These are phyloP conservation scores for Pocillopora meandrina DNA, from an alignment of 92 coral and sea anemone genomes.

Conservation along the genomic window DNA sequence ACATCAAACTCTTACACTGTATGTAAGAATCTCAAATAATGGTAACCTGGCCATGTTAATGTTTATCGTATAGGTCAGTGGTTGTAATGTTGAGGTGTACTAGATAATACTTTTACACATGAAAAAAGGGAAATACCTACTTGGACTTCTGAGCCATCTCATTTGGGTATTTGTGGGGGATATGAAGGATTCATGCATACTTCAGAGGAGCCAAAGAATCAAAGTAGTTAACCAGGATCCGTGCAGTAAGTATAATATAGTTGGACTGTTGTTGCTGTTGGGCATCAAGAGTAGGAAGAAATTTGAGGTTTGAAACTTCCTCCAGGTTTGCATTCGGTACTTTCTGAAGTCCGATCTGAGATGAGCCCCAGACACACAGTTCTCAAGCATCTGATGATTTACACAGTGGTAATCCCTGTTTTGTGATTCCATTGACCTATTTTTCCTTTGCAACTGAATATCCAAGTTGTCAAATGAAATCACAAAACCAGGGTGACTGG, in stretches of 20 bases:
- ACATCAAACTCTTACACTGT: background rate
- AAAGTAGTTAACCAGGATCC: slow-evolving; percentile 50
- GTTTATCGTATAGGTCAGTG: background rate
- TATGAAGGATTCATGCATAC: slow-evolving; percentile 48
- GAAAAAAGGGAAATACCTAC: slow-evolving; percentile 18
- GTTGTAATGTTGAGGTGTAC: background rate
- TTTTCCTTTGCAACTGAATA: background rate
- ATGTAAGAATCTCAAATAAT: background rate
- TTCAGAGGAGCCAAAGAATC: slow-evolving; percentile 42
- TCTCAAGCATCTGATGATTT: background rate
- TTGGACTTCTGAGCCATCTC: slow-evolving; percentile 59
- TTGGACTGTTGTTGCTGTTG: background rate
- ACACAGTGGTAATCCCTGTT: background rate
- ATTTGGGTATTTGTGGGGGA: background rate
- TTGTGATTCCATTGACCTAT: background rate
- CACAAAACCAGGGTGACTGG: background rate
- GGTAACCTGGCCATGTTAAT: background rate
- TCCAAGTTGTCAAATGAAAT: background rate
- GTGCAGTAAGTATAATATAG: slow-evolving; percentile 42
- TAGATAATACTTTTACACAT: background rate
- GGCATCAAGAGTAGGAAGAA: background rate
- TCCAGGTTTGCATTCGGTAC: background rate
- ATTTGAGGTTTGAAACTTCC: background rate
- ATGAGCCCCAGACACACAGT: background rate
- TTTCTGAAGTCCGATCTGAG: background rate